These are phyloP conservation scores for Pseudococcus jackbeardsleyi DNA, from an alignment of 2,888 invertebrate species.

Conservation along the genomic window DNA sequence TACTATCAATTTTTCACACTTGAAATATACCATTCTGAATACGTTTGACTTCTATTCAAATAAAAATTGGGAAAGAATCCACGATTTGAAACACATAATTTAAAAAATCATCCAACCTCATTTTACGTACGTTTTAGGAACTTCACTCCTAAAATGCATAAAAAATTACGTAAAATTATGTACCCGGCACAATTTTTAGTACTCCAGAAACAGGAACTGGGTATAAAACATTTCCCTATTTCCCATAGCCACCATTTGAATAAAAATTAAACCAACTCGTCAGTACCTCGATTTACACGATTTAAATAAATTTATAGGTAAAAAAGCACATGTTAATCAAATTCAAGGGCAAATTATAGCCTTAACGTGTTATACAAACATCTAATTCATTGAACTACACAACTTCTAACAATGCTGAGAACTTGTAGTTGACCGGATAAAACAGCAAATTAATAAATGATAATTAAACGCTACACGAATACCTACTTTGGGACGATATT, in stretches of 20 bases:
- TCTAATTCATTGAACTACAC: neutral
- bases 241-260: neutral
- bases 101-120: no score
- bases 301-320: neutral
- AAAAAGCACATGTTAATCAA: neutral
- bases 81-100: no score
- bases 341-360: constrained; percentile 34
- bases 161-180: no score
- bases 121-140: no score
- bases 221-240: neutral
- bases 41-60: no score
- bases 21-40: no score
- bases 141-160: no score
- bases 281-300: neutral
- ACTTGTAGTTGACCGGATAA: neutral
- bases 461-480: neutral
- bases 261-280: neutral
- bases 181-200: no score
- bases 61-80: no score
- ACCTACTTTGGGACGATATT: neutral
- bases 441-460: neutral
- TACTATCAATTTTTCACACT: no score
- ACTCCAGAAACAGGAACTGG: neutral
- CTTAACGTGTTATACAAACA: constrained; percentile 10
- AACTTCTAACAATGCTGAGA: constrained; percentile 12